Evolutionary conservation across 2,888 invertebrate species (phyloP).

Genomic region (Erannis defoliaria): DNA sequence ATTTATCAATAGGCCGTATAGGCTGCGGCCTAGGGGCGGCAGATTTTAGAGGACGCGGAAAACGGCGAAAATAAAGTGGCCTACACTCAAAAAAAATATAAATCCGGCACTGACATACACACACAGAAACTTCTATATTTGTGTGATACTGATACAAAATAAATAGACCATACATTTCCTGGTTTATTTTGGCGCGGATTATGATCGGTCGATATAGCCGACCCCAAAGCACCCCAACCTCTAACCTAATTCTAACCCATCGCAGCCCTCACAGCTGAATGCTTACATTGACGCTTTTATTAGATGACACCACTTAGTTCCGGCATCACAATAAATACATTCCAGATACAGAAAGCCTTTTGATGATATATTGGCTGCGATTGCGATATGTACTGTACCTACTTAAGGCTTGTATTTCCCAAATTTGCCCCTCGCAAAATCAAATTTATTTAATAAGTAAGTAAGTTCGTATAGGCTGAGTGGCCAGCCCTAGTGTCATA

Average conservation of each 20-base stretch:
- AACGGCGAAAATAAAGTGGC: no score
- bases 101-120: no score
- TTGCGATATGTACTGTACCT: neutral
- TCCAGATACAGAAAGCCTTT: neutral
- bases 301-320: constrained; percentile 51
- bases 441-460: no score
- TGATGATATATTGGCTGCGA: neutral
- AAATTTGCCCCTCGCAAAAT: no score
- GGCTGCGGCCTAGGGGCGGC: no score
- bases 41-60: no score
- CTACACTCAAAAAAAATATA: no score
- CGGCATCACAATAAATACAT: constrained; percentile 15
- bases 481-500: no score
- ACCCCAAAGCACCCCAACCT: constrained; percentile 73
- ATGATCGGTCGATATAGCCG: constrained; percentile 68
- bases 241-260: constrained; percentile 71
- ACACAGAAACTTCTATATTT: neutral
- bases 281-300: constrained; percentile 70
- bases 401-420: neutral
- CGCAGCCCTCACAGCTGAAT: constrained; percentile 66
- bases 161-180: constrained; percentile 57
- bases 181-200: constrained; percentile 69
- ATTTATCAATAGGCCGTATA: no score
- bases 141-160: constrained; percentile 18
- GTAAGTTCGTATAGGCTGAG: no score